Evolutionary conservation across 1,140 invertebrate species (phyloP).

Genomic region (Stratiolaelaps scimitus): DNA sequence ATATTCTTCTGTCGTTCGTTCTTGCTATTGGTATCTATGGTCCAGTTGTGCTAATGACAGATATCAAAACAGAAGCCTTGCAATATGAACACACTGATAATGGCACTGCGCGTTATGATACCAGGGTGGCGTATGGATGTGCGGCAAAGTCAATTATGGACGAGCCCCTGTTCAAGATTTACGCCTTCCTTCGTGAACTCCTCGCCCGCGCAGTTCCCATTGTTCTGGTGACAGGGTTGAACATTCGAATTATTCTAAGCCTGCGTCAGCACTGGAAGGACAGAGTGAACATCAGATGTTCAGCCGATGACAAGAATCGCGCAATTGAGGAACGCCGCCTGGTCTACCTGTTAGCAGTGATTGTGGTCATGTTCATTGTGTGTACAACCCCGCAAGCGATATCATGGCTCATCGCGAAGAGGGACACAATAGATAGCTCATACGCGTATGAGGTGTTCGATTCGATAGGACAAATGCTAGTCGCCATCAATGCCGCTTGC

Average conservation of each 20-base stretch:
- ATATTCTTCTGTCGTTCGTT: neutral
- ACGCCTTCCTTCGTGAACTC: neutral
- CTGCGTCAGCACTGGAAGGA: neutral
- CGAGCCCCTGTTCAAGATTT: neutral
- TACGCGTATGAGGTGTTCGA: no score
- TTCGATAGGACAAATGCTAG: no score
- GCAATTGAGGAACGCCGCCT: neutral
- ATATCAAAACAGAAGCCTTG: neutral
- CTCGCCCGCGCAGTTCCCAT: neutral
- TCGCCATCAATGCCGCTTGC: no score
- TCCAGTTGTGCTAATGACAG: neutral
- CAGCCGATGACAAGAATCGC: neutral
- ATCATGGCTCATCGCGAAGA: neutral
- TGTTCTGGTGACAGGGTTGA: neutral
- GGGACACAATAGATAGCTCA: no score
- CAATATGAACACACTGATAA: no score
- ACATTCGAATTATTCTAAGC: constrained; percentile 4
- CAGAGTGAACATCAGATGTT: neutral
- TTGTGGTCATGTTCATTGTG: neutral
- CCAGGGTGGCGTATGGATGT: neutral
- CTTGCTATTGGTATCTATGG: neutral
- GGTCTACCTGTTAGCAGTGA: neutral
- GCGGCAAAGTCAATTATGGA: neutral
- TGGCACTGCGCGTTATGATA: neutral
- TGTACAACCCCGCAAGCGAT: constrained; percentile 21